Evolutionary conservation across 1,140 invertebrate species (phyloP).

Genomic region (Leptonema lineaticorne): DNA sequence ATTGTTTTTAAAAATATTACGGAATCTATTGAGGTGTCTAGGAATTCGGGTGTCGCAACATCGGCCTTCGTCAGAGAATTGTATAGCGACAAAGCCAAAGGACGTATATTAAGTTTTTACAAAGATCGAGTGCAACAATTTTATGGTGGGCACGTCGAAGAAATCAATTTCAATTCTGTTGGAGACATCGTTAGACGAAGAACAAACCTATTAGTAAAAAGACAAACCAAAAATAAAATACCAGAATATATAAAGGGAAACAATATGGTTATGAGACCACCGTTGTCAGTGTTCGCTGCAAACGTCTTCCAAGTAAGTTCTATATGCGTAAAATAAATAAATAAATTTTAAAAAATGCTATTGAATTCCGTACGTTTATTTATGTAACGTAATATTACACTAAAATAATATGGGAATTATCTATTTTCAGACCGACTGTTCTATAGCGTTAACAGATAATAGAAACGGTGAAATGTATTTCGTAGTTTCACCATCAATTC

Average conservation of each 20-base stretch:
- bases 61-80: constrained; percentile 76
- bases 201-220: constrained; percentile 76
- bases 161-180: constrained; percentile 77
- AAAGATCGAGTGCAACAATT: constrained; percentile 82
- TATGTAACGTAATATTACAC: background rate
- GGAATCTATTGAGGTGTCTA: constrained; percentile 66
- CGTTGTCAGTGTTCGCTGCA: constrained; percentile 73
- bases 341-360: background rate
- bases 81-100: constrained; percentile 74
- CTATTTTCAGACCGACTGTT: constrained; percentile 71
- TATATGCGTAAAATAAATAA: background rate
- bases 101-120: constrained; percentile 78
- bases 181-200: constrained; percentile 73
- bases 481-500: constrained; percentile 73
- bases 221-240: constrained; percentile 74
- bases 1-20: constrained; percentile 81
- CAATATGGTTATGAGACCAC: constrained; percentile 67
- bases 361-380: background rate
- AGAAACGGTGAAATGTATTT: constrained; percentile 83
- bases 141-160: constrained; percentile 81
- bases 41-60: constrained; percentile 67
- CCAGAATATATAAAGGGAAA: constrained; percentile 73
- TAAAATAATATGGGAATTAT: constrained; percentile 6
- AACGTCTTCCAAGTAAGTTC: constrained; percentile 72
- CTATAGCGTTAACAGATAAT: constrained; percentile 66